A percentile compares a stretch with the other conserved stretches of the same genome.
These are phyloP conservation scores for Philopotamus ludificatus DNA, from an alignment of 1,140 invertebrate species.

Conservation along the genomic window DNA sequence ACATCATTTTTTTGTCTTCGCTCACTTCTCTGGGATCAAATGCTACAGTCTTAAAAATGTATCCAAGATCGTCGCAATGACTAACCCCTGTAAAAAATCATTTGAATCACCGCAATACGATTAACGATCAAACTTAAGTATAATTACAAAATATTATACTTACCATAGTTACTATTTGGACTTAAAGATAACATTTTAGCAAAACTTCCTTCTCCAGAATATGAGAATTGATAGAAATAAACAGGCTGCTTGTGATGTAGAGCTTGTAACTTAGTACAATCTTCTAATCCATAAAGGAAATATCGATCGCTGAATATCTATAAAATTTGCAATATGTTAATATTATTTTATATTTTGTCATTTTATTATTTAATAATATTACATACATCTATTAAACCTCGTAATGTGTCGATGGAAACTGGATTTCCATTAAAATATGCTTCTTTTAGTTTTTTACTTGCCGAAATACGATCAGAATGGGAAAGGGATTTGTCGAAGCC, in stretches of 20 bases:
- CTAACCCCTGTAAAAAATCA: constrained; percentile 58
- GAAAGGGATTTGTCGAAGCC: constrained; percentile 64
- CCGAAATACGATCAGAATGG: constrained; percentile 46
- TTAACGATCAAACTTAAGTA: neutral
- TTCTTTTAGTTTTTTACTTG: constrained; percentile 56
- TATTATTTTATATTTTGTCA: neutral
- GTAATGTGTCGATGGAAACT: constrained; percentile 51
- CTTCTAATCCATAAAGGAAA: constrained; percentile 59
- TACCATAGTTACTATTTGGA: constrained; percentile 58
- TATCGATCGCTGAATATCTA: constrained; percentile 61
- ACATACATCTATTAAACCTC: constrained; percentile 47
- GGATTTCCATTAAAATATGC: constrained; percentile 58
- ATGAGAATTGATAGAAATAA: constrained; percentile 61
- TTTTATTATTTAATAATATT: neutral
- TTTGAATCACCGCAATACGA: no score
- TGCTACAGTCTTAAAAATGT: constrained; percentile 47
- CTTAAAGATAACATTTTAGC: constrained; percentile 52
- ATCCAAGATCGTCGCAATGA: constrained; percentile 60
- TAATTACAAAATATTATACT: constrained; percentile 17
- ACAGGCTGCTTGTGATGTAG: constrained; percentile 57
- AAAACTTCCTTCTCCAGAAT: constrained; percentile 56
- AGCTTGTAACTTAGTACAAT: constrained; percentile 58
- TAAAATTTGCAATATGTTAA: constrained; percentile 3
- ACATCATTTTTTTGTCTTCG: constrained; percentile 56
- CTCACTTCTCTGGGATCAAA: constrained; percentile 44